A percentile compares a stretch with the other conserved stretches of the same genome.
These are phyloP conservation scores for Mesitornis unicolor DNA, from an alignment of 2,113 vertebrate species.

Conservation along the genomic window DNA sequence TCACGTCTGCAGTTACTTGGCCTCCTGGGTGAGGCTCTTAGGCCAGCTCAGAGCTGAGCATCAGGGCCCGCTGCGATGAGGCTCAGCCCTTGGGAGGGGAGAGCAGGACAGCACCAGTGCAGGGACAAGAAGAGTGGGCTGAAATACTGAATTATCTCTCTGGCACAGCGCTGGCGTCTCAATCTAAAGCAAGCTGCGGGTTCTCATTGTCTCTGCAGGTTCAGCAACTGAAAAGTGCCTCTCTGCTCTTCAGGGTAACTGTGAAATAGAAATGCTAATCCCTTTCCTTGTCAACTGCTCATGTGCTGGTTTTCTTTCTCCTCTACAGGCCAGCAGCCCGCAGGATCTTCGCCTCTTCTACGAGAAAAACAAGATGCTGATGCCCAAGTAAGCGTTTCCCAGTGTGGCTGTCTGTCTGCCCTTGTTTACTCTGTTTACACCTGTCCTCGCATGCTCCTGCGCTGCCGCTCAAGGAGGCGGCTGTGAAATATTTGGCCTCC, in stretches of 20 bases:
- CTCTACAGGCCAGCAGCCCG: constrained; percentile 87
- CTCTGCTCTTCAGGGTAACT: neutral
- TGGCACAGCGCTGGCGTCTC: neutral
- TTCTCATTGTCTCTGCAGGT: neutral
- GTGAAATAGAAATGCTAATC: neutral
- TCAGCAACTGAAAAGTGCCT: neutral
- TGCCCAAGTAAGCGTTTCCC: constrained; percentile 84
- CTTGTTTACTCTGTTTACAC: constrained; percentile 37
- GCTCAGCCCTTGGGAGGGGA: neutral
- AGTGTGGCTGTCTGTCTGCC: neutral
- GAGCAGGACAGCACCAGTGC: neutral
- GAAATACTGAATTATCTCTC: neutral
- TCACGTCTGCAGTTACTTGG: neutral
- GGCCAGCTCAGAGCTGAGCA: constrained; percentile 12
- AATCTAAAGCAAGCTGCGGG: neutral
- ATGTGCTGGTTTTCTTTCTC: neutral
- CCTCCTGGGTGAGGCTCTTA: constrained; percentile 11
- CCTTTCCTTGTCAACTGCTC: neutral
- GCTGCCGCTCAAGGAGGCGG: neutral
- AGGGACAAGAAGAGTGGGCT: neutral
- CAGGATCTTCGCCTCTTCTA: constrained; percentile 95
- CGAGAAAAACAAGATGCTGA: constrained; percentile 89
- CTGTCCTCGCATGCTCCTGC: neutral
- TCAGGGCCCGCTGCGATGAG: neutral
- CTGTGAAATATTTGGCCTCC: constrained; percentile 4